A percentile compares a stretch with the other conserved stretches of the same genome.
phyloP scores from a whole-genome alignment of 92 coral and sea anemone species.

The Bergia puertoricense region DNA sequence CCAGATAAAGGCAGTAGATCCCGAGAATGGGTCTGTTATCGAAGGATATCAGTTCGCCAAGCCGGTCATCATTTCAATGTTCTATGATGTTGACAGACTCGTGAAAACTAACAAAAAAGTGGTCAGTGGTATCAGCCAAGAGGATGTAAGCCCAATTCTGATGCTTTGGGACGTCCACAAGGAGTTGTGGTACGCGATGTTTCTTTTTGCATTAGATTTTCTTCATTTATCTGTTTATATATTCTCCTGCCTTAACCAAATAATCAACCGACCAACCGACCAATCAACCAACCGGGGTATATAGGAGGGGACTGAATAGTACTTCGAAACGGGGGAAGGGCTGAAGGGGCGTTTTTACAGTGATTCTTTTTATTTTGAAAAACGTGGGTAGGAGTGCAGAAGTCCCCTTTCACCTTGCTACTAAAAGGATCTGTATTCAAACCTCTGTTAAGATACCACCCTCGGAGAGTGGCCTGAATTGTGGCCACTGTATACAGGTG shows the following conservation, averaged over 20 bases:
- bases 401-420: too few relatives aligned
- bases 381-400: too few relatives aligned
- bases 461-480: too few relatives aligned
- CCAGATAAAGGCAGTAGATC: slow-evolving; percentile 86
- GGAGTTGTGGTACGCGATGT: slow-evolving; percentile 71
- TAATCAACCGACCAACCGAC: neutral
- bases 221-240: too few relatives aligned
- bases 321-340: too few relatives aligned
- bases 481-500: too few relatives aligned
- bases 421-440: too few relatives aligned
- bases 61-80: slow-evolving; percentile 91
- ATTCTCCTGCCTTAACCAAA: neutral
- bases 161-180: slow-evolving; percentile 83
- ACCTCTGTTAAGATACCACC: too few relatives aligned
- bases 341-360: too few relatives aligned
- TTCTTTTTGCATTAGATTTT: neutral
- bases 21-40: slow-evolving; percentile 68
- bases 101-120: slow-evolving; percentile 84
- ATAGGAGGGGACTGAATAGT: too few relatives aligned
- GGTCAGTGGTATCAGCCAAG: slow-evolving; percentile 76
- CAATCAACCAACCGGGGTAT: neutral
- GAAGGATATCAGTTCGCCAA: slow-evolving; percentile 87
- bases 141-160: slow-evolving; percentile 89
- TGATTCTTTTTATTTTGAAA: too few relatives aligned
- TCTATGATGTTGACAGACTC: slow-evolving; percentile 93